Base-by-base conservation (phyloP, 2,888 invertebrate species). In the Desoria tigrina region DNA sequence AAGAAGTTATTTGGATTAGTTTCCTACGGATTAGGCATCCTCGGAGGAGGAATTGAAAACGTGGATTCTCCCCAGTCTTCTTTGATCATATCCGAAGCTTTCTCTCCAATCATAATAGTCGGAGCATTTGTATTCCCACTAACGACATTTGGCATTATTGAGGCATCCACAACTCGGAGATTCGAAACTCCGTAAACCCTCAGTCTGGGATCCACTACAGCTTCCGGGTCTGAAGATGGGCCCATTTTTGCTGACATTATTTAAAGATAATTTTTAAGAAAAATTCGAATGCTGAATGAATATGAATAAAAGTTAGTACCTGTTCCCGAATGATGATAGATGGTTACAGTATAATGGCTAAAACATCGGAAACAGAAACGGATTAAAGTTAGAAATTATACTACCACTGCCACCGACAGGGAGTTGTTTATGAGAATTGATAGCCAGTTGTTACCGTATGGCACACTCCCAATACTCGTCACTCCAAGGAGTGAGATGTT, bases 391-490 rank as follows among this genome's bases (percentile, higher is more conserved):
- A 32, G 32, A n/a, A n/a, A n/a, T n/a, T n/a, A n/a, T n/a, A n/a
- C n/a, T n/a, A n/a, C n/a, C n/a, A n/a, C n/a, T n/a, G n/a, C n/a
- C n/a, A n/a, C n/a, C n/a, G n/a, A n/a, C n/a, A n/a, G n/a, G n/a
- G n/a, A n/a, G n/a, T n/a, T n/a, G n/a, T n/a, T n/a, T n/a, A n/a
- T n/a, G n/a, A n/a, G n/a, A n/a, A n/a, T 9, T 11, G 28, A 37
- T 56, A 28, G n/a, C 16, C 7, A 32, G 4, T 57, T 1, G n/a
- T 60, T 61, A 75, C 74, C 75, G 66, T 32, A 74, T 72, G 67
- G 73, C 2, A 79, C 94, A 94, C 80, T 91, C 92, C 82, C 92
- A 88, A 78, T 93, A 94, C 27, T 85, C 87, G 77, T 93, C 92
- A 1, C 89, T 88, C 75, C 86, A 86, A 77, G 90, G 92, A 71